phyloP scores from a whole-genome alignment of 2,797 vertebrate species.

The Pantherophis vulpinus region DNA sequence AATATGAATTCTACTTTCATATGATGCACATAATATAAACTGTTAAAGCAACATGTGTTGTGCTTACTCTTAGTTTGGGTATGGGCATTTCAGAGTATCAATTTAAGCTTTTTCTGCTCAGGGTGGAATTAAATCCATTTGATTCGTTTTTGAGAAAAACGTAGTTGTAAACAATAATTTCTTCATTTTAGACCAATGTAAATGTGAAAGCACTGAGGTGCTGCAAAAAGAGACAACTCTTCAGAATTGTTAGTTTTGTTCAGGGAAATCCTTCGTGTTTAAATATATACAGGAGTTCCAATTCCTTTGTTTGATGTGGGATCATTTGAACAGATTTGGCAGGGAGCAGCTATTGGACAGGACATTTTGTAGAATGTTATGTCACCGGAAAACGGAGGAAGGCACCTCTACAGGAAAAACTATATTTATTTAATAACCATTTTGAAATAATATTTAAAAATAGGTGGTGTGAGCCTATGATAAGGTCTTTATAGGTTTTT shows the following conservation, averaged over 20 bases:
- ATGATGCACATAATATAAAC: background rate
- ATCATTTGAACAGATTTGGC: background rate
- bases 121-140: background rate
- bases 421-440: background rate
- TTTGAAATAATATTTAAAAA: background rate
- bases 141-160: background rate
- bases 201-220: background rate
- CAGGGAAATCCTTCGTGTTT: background rate
- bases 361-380: background rate
- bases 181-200: background rate
- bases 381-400: background rate
- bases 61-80: background rate
- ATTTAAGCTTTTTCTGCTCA: background rate
- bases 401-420: background rate
- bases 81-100: background rate
- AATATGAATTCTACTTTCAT: background rate
- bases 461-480: background rate
- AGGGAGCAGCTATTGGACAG: background rate
- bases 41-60: background rate
- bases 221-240: background rate
- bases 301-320: background rate
- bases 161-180: background rate
- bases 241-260: background rate
- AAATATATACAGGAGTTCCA: background rate
- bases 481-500: background rate